Conservation (phyloP, 2,797 vertebrate genomes). For the Mus spretus region DNA sequence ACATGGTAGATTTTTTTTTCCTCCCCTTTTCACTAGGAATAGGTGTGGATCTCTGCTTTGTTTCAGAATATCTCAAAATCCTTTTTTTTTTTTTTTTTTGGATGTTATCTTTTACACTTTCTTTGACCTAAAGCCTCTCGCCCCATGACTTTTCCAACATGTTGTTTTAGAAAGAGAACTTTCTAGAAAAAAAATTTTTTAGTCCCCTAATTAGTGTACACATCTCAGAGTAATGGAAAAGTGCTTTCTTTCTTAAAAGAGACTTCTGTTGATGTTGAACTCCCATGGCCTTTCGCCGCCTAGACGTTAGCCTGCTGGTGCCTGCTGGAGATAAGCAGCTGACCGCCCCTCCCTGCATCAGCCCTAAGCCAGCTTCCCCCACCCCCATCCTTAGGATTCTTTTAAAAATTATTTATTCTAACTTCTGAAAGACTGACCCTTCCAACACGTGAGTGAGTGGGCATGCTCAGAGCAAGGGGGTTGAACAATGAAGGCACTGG, state of each 20-base stretch:
- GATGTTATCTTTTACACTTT: background rate
- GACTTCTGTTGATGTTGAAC: background rate
- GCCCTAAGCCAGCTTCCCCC: background rate
- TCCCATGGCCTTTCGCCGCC: background rate
- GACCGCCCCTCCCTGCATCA: background rate
- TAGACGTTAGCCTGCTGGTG: background rate
- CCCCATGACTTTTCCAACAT: background rate
- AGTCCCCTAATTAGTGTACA: background rate
- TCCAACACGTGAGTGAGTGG: background rate
- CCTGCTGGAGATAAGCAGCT: background rate
- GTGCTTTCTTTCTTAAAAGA: constrained; percentile 43
- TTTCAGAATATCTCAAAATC: constrained; percentile 34
- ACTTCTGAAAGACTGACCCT: constrained; percentile 14
- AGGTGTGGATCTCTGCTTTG: constrained; percentile 8
- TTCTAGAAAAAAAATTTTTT: background rate
- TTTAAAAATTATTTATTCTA: background rate
- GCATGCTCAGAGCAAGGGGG: background rate
- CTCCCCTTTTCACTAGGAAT: background rate
- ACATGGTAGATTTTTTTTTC: background rate
- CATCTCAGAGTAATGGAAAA: background rate
- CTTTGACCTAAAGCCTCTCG: background rate
- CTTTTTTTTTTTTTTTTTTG: background rate
- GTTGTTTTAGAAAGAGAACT: background rate
- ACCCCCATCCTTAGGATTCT: background rate
- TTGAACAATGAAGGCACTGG: background rate